Percentiles rank a stretch among this genome's conserved stretches.
phyloP scores from a whole-genome alignment of 2,797 vertebrate species.

The Glyptemys insculpta region DNA sequence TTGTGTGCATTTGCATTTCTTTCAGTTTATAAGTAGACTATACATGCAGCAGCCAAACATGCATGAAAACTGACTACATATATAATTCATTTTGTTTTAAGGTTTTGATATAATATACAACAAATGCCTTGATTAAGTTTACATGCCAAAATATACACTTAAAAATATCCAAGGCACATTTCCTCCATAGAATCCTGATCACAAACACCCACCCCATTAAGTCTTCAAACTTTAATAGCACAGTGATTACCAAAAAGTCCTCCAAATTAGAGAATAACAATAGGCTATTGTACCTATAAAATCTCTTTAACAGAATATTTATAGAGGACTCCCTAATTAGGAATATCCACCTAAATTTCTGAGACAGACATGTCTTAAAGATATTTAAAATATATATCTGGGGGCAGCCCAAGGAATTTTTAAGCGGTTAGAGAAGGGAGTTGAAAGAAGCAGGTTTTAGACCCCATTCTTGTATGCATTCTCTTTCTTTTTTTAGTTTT shows the following conservation, averaged over 20 bases:
- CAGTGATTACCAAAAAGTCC: background rate
- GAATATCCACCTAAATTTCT: background rate
- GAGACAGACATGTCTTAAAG: background rate
- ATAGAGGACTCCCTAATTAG: background rate
- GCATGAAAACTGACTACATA: constrained; percentile 85
- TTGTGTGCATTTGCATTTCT: constrained; percentile 81
- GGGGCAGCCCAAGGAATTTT: background rate
- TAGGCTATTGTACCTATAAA: background rate
- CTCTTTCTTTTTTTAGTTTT: background rate
- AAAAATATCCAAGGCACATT: background rate
- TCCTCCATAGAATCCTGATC: background rate
- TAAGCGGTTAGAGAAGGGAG: background rate
- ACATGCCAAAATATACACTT: background rate
- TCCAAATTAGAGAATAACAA: background rate
- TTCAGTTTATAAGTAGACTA: constrained; percentile 83
- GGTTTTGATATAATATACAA: constrained; percentile 77
- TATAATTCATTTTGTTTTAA: constrained; percentile 82
- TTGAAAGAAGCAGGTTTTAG: background rate
- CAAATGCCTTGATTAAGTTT: constrained; percentile 78
- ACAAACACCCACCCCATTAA: background rate
- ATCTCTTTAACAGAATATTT: background rate
- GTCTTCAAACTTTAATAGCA: background rate
- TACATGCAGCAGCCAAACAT: constrained; percentile 88
- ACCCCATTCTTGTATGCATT: background rate
- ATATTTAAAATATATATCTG: background rate